Conservation (phyloP, 2,888 invertebrate genomes). For the Desoria tigrina region DNA sequence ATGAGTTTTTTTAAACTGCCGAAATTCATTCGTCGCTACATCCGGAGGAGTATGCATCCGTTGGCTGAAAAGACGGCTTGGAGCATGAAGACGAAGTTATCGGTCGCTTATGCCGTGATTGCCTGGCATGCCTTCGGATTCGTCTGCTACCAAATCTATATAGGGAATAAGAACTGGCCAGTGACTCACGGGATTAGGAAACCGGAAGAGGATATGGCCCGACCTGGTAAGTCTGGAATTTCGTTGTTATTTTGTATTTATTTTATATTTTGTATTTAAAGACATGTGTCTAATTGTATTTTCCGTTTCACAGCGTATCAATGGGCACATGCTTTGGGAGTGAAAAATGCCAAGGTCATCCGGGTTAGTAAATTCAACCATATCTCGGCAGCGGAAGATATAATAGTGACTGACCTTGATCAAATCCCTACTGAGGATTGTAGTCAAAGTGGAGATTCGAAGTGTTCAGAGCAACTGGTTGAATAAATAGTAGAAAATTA, state of each 20-base stretch:
- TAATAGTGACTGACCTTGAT: too few relatives aligned
- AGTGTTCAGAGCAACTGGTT: too few relatives aligned
- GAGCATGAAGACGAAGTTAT: slow-evolving; percentile 66
- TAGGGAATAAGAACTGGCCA: slow-evolving; percentile 70
- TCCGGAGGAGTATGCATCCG: slow-evolving; percentile 61
- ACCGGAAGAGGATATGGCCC: slow-evolving; percentile 63
- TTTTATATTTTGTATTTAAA: too few relatives aligned
- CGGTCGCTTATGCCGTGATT: slow-evolving; percentile 66
- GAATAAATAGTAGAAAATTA: too few relatives aligned
- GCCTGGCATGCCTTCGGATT: slow-evolving; percentile 74
- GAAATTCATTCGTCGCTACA: slow-evolving; percentile 60
- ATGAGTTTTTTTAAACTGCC: slow-evolving; percentile 38
- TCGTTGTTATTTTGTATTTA: too few relatives aligned
- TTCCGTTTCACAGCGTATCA: slow-evolving; percentile 60
- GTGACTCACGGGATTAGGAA: slow-evolving; percentile 66
- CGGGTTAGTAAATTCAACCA: slow-evolving; percentile 62
- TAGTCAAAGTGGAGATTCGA: too few relatives aligned
- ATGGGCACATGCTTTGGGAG: slow-evolving; percentile 64
- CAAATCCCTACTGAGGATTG: too few relatives aligned
- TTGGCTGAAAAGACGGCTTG: slow-evolving; percentile 62
- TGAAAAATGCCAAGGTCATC: slow-evolving; percentile 64
- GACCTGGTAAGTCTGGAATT: slow-evolving; percentile 64
- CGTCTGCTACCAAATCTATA: slow-evolving; percentile 63
- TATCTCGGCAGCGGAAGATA: slow-evolving; percentile 32
- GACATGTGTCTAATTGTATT: too few relatives aligned